Evolutionary conservation across 2,888 invertebrate species (phyloP).

Genomic region (Lasiommata megera): DNA sequence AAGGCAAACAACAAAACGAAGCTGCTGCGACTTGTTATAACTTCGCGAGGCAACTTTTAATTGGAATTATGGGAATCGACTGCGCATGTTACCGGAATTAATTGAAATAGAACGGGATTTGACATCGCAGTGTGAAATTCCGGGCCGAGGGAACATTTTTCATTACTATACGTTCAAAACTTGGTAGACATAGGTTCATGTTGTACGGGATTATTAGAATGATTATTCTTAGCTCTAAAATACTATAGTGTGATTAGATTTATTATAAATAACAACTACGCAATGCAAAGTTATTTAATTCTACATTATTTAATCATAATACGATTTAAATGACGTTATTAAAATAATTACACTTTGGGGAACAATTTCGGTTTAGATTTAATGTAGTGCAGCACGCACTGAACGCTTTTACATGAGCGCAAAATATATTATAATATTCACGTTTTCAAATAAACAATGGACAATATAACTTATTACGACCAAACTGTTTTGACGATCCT

Average conservation of each 20-base stretch:
- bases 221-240: too few relatives aligned
- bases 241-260: too few relatives aligned
- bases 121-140: background rate
- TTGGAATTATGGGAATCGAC: conserved; percentile 44
- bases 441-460: too few relatives aligned
- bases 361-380: conserved; percentile 9
- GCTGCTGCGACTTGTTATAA: conserved; percentile 41
- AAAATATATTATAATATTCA: background rate
- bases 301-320: conserved; percentile 3
- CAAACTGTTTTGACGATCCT: too few relatives aligned
- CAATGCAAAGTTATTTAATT: background rate
- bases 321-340: conserved; percentile 6
- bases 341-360: conserved; percentile 12
- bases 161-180: too few relatives aligned
- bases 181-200: too few relatives aligned
- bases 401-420: background rate
- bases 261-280: background rate
- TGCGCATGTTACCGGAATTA: conserved; percentile 16
- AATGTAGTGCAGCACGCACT: conserved; percentile 3
- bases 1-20: background rate
- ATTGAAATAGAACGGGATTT: conserved; percentile 10
- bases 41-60: conserved; percentile 48
- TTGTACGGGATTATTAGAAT: too few relatives aligned
- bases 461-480: too few relatives aligned
- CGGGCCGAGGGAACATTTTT: too few relatives aligned